Conservation (phyloP, 2,888 invertebrate species). For the Odontocolon sp. region DNA sequence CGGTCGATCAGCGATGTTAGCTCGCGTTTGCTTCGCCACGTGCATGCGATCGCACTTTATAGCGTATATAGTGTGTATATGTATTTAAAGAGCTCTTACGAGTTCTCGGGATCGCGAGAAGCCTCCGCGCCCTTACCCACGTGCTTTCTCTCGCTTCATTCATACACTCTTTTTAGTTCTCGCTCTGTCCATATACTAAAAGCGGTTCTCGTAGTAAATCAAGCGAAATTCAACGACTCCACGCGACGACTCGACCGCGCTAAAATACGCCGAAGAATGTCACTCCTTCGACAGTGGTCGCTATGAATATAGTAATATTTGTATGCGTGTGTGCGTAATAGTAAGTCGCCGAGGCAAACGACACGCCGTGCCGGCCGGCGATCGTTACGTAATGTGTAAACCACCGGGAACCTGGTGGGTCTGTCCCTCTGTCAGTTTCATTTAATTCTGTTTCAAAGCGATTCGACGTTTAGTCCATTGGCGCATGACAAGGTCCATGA, state of each 20-base stretch:
- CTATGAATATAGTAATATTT: neutral
- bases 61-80: neutral
- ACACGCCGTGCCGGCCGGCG: neutral
- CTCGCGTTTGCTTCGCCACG: slow-evolving; percentile 34
- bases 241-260: slow-evolving; percentile 2
- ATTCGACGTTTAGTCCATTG: neutral
- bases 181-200: neutral
- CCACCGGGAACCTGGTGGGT: neutral
- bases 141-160: slow-evolving; percentile 55
- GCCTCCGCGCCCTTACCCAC: slow-evolving; percentile 30
- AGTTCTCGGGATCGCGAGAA: slow-evolving; percentile 39
- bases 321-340: neutral
- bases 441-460: neutral
- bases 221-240: slow-evolving; percentile 36
- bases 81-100: slow-evolving; percentile 40
- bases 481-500: neutral
- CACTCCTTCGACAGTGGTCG: slow-evolving; percentile 33
- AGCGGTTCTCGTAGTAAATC: slow-evolving; percentile 54
- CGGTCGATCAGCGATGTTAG: slow-evolving; percentile 42
- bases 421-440: neutral
- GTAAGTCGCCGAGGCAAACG: neutral
- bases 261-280: too few species aligned
- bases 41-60: slow-evolving; percentile 7
- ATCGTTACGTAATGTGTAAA: neutral
- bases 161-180: slow-evolving; percentile 37